Conservation (phyloP, 2,797 vertebrate genomes). For the Anguilla obscura region DNA sequence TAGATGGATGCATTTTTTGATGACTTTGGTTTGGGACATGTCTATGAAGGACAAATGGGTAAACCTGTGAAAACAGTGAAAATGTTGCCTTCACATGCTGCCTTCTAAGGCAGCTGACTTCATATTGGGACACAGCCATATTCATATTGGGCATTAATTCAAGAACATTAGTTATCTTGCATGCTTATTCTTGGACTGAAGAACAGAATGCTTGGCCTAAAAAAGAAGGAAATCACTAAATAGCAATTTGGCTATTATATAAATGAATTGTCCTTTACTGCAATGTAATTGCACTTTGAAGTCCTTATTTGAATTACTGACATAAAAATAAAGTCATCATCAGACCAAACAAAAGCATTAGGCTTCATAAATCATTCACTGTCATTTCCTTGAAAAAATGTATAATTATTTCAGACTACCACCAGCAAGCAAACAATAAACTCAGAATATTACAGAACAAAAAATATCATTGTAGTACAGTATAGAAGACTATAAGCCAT, state of each 20-base stretch:
- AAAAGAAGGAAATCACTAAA: neutral
- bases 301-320: slow-evolving; percentile 39
- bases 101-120: too few species aligned
- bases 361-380: slow-evolving; percentile 30
- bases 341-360: slow-evolving; percentile 23
- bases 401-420: slow-evolving; percentile 5
- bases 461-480: neutral
- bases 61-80: too few species aligned
- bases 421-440: neutral
- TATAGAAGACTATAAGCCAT: neutral
- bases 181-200: slow-evolving; percentile 21
- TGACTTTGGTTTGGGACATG: too few species aligned
- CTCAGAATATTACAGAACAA: neutral
- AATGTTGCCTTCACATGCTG: too few species aligned
- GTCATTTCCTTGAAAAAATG: slow-evolving; percentile 45
- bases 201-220: slow-evolving; percentile 35
- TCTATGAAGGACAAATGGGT: too few species aligned
- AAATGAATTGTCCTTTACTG: slow-evolving; percentile 20
- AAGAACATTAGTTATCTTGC: slow-evolving; percentile 24
- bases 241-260: slow-evolving; percentile 32
- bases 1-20: too few species aligned
- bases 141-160: neutral
- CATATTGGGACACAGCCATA: too few species aligned
- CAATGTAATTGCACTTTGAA: slow-evolving; percentile 23
- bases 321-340: slow-evolving; percentile 43